phyloP scores from a whole-genome alignment of 2,797 vertebrate genomes.

The Bradypodion ventrale region DNA sequence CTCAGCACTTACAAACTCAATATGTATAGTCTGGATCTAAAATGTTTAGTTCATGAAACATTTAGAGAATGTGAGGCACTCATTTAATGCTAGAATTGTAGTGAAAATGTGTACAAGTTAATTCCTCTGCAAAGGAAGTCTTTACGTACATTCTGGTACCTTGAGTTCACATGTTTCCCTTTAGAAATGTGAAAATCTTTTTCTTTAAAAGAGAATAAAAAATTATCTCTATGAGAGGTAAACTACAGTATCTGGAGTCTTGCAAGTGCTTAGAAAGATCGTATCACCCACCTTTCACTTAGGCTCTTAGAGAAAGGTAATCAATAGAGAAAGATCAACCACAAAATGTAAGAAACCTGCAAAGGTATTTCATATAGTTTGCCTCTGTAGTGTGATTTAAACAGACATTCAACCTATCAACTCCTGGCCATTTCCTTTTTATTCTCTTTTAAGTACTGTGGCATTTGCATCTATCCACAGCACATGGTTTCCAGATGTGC shows the following conservation, averaged over 20 bases:
- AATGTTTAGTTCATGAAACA: neutral
- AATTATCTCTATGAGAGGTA: neutral
- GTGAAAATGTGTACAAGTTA: neutral
- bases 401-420: too few species aligned
- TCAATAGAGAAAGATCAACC: neutral
- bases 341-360: neutral
- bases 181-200: neutral
- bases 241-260: neutral
- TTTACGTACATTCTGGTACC: neutral
- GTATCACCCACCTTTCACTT: neutral
- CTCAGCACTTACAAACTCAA: too few species aligned
- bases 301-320: neutral
- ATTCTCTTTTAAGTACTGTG: neutral
- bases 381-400: too few species aligned
- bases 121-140: neutral
- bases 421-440: neutral
- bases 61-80: neutral
- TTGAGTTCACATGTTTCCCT: neutral
- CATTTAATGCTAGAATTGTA: neutral
- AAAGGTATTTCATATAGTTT: too few species aligned
- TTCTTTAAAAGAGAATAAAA: neutral
- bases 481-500: neutral
- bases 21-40: neutral
- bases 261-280: neutral
- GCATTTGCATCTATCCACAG: neutral